Conservation (phyloP, 1,140 invertebrate genomes). For the Tribolium castaneum region DNA sequence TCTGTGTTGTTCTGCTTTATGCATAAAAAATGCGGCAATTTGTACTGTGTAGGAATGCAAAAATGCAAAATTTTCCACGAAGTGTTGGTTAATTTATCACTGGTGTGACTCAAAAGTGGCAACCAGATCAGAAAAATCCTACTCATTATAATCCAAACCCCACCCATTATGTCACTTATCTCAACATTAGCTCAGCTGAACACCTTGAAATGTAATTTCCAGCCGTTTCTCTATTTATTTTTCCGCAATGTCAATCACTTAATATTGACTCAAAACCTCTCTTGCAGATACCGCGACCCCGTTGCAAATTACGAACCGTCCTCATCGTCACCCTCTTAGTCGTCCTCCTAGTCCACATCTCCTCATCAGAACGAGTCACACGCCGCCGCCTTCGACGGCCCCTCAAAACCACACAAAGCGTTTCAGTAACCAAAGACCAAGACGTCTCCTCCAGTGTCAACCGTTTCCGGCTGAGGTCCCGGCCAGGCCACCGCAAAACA, state of each 20-base stretch:
- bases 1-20: neutral
- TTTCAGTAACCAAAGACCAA: constrained; percentile 70
- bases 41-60: too few relatives aligned
- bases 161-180: neutral
- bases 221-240: constrained; percentile 7
- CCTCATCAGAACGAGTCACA: constrained; percentile 57
- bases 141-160: neutral
- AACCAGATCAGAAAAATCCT: neutral
- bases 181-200: constrained; percentile 1
- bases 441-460: constrained; percentile 73
- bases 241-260: constrained; percentile 24
- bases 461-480: constrained; percentile 76
- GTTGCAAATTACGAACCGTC: constrained; percentile 54
- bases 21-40: too few relatives aligned
- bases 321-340: constrained; percentile 52
- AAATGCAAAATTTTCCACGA: too few relatives aligned
- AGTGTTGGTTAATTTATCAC: too few relatives aligned
- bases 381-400: constrained; percentile 68
- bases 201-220: neutral
- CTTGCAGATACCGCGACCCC: constrained; percentile 56
- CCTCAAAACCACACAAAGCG: constrained; percentile 56
- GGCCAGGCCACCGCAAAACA: constrained; percentile 67
- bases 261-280: neutral
- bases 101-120: neutral
- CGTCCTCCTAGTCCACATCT: constrained; percentile 53